These are phyloP conservation scores for Pantherophis guttatus DNA, from an alignment of 2,113 vertebrate genomes.

Conservation along the genomic window DNA sequence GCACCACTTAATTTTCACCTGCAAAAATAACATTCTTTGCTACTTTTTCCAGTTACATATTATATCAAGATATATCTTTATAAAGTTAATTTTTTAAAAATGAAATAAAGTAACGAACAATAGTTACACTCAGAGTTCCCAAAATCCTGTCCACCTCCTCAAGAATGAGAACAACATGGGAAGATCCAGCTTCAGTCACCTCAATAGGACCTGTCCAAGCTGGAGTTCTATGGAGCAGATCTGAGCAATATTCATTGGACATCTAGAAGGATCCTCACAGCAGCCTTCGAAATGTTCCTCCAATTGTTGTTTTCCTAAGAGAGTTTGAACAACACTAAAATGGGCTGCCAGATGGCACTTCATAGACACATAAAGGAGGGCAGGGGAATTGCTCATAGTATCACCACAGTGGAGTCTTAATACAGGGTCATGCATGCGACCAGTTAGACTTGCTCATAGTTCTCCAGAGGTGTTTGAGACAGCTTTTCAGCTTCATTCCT, in stretches of 20 bases:
- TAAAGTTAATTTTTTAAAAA: no score
- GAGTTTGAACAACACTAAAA: neutral
- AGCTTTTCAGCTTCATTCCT: neutral
- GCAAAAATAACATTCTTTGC: no score
- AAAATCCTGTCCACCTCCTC: neutral
- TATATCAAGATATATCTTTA: no score
- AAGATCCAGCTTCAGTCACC: neutral
- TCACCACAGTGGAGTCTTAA: neutral
- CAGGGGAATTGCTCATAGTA: neutral
- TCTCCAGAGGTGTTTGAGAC: neutral
- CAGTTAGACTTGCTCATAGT: neutral
- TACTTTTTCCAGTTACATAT: no score
- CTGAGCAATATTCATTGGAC: neutral
- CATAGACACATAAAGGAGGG: neutral
- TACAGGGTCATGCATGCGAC: neutral
- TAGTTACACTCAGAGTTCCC: neutral
- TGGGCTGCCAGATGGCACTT: neutral
- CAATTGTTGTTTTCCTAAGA: neutral
- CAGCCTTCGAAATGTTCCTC: neutral
- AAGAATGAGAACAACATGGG: neutral
- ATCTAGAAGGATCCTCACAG: neutral
- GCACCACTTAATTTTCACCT: no score
- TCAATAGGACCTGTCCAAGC: neutral
- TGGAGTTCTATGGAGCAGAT: neutral
- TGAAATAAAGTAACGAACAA: neutral